Conservation (phyloP, 2,113 vertebrate species). For the Camelus bactrianus region DNA sequence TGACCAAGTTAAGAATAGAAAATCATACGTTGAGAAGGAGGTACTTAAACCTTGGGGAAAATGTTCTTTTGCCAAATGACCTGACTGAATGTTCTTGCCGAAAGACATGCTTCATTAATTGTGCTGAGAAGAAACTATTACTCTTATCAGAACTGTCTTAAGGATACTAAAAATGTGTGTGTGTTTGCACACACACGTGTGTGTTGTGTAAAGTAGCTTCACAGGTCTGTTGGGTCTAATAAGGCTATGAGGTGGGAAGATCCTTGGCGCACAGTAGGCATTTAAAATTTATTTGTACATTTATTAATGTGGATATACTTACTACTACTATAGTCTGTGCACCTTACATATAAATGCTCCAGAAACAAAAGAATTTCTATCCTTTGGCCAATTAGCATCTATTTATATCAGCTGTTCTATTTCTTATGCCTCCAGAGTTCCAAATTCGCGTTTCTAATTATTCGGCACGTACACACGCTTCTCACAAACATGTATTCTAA, state of each 20-base stretch:
- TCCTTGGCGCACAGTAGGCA: background rate
- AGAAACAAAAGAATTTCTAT: background rate
- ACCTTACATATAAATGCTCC: background rate
- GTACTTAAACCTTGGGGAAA: slow-evolving; percentile 24
- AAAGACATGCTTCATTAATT: slow-evolving; percentile 42
- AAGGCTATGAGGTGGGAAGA: background rate
- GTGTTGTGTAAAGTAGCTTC: background rate
- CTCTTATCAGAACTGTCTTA: slow-evolving; percentile 31
- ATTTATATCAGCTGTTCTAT: background rate
- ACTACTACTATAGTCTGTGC: background rate
- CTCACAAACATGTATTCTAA: background rate
- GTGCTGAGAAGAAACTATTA: slow-evolving; percentile 43
- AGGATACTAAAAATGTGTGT: background rate
- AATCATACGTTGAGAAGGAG: background rate
- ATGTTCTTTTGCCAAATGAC: background rate
- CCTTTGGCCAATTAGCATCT: background rate
- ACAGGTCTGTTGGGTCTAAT: background rate
- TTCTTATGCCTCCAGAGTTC: background rate
- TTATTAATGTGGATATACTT: background rate
- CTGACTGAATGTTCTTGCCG: slow-evolving; percentile 34
- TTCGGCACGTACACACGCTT: background rate
- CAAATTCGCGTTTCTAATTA: background rate
- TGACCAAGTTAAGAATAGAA: slow-evolving; percentile 51
- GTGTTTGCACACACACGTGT: background rate
- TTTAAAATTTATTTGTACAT: background rate